A percentile compares a stretch with the other conserved stretches of the same genome.
These are phyloP conservation scores for Mus musculus DNA, from an alignment of 2,113 vertebrate species.

Conservation along the genomic window GRCm39 chr14:45450001-45450500, in stretches of 20 bases:
- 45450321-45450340: conserved; percentile 2
- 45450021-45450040: no score
- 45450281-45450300: background rate
- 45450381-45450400: background rate
- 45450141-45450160: no score
- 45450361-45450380: background rate
- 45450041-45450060: no score
- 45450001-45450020: no score
- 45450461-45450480: background rate
- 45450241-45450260: conserved; percentile 4
- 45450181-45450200: no score
- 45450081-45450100: no score
- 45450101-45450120: no score
- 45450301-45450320: conserved; percentile 34
- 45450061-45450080: no score
- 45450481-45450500: conserved; percentile 27
- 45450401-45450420: conserved; percentile 44
- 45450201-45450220: background rate
- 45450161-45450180: no score
- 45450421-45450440: conserved; percentile 19
- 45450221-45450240: conserved; percentile 43
- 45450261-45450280: background rate
- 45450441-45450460: conserved; percentile 22
- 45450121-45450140: no score
- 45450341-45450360: background rate